These are phyloP conservation scores for Pagrus major DNA, from an alignment of 2,113 vertebrate species.

Conservation along the genomic window DNA sequence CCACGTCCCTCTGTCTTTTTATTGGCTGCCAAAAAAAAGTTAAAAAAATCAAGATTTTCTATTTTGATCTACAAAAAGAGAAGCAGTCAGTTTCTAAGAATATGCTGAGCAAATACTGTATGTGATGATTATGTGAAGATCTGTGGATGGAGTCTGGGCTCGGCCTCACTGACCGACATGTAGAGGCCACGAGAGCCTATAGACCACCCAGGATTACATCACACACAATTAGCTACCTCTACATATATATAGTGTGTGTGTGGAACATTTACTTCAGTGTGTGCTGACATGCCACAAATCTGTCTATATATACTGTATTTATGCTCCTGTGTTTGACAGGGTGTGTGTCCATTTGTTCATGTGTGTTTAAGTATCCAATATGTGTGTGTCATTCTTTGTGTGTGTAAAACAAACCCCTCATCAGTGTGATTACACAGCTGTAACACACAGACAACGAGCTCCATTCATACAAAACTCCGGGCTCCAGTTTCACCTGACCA, in stretches of 20 bases:
- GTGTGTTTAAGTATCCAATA: constrained; percentile 16
- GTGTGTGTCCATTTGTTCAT: constrained; percentile 42
- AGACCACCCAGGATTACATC: constrained; percentile 69
- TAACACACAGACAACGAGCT: constrained; percentile 59
- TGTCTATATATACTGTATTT: constrained; percentile 19
- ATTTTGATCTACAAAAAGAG: constrained; percentile 7
- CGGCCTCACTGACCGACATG: constrained; percentile 34
- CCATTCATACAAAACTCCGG: constrained; percentile 73
- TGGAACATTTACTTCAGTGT: constrained; percentile 7
- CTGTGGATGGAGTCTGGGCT: constrained; percentile 22
- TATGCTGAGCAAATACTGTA: neutral
- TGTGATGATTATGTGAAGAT: constrained; percentile 45
- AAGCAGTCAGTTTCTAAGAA: constrained; percentile 32
- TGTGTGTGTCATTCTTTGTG: neutral
- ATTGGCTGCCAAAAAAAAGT: neutral
- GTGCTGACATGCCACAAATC: constrained; percentile 8
- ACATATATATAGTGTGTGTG: neutral
- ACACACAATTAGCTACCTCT: constrained; percentile 27
- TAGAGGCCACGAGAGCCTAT: constrained; percentile 47
- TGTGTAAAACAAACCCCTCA: constrained; percentile 64
- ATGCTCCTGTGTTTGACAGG: constrained; percentile 20
- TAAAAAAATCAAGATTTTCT: constrained; percentile 22
- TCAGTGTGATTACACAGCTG: constrained; percentile 82
- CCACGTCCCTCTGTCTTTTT: neutral
- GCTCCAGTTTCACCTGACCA: constrained; percentile 76